Conservation (phyloP, 2,888 invertebrate genomes). For the Athalia rosae region DNA sequence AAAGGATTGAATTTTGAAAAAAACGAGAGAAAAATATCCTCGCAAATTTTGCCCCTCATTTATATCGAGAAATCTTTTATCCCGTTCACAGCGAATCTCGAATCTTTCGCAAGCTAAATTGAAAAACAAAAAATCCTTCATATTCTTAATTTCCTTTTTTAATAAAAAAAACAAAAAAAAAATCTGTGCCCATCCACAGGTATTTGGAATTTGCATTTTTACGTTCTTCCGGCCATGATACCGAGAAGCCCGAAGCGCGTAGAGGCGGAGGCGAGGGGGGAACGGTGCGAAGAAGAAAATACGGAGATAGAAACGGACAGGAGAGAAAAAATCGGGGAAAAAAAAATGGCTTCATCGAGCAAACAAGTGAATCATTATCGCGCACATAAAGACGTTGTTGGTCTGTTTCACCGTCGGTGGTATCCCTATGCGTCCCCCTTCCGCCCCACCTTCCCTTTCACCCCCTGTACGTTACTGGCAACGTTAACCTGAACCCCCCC, state of each 20-base stretch:
- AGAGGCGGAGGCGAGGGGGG: neutral
- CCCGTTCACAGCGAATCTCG: too few relatives aligned
- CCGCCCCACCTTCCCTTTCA: conserved; percentile 50
- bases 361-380: conserved; percentile 63
- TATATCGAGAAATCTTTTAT: too few relatives aligned
- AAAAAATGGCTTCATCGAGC: conserved; percentile 59
- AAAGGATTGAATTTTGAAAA: too few relatives aligned
- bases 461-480: neutral
- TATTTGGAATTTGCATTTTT: too few relatives aligned
- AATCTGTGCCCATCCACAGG: neutral
- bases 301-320: neutral
- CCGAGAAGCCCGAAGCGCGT: neutral
- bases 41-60: too few relatives aligned
- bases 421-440: conserved; percentile 50
- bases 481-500: conserved; percentile 45
- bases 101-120: too few relatives aligned
- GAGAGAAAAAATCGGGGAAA: conserved; percentile 44
- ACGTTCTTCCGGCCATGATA: too few relatives aligned
- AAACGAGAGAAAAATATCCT: too few relatives aligned
- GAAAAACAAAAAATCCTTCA: too few relatives aligned
- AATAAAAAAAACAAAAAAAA: neutral
- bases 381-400: conserved; percentile 47
- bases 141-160: neutral
- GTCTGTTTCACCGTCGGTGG: conserved; percentile 43
- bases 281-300: neutral